Evolutionary conservation across 2,888 invertebrate species (phyloP).

Genomic region (Dinocampus coccinellae): DNA sequence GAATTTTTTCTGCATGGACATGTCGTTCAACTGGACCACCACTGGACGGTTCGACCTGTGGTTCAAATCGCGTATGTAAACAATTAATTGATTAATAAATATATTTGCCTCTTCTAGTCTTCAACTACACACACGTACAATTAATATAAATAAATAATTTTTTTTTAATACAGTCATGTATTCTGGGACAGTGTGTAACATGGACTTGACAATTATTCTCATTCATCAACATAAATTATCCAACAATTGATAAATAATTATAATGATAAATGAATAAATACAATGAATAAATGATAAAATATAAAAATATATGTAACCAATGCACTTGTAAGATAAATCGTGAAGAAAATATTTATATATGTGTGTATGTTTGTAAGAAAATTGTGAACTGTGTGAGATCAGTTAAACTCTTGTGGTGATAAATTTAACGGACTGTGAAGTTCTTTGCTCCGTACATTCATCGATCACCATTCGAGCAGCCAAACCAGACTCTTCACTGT

Average conservation of each 20-base stretch:
- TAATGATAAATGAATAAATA: too few species aligned
- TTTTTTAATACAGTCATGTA: neutral
- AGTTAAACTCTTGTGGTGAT: constrained; percentile 27
- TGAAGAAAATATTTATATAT: neutral
- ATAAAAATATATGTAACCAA: too few species aligned
- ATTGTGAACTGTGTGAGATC: constrained; percentile 15
- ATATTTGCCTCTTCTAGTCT: neutral
- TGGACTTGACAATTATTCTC: neutral
- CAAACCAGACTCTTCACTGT: neutral
- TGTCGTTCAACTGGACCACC: neutral
- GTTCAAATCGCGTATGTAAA: neutral
- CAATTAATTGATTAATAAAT: neutral
- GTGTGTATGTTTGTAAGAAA: neutral
- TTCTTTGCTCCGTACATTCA: constrained; percentile 9
- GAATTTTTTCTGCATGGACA: neutral
- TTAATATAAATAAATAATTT: too few species aligned
- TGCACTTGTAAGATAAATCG: constrained; percentile 24
- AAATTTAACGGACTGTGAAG: constrained; percentile 23
- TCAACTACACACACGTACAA: too few species aligned
- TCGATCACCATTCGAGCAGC: constrained; percentile 12
- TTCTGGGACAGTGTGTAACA: neutral
- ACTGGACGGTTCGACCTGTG: constrained; percentile 1
- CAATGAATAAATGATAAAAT: too few species aligned
- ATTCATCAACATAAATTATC: neutral
- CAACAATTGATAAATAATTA: too few species aligned